Evolutionary conservation across 2,888 invertebrate species (phyloP), one percentile per base, ranked within the genome.

Genomic region (Eupithecia tripunctaria): DNA sequence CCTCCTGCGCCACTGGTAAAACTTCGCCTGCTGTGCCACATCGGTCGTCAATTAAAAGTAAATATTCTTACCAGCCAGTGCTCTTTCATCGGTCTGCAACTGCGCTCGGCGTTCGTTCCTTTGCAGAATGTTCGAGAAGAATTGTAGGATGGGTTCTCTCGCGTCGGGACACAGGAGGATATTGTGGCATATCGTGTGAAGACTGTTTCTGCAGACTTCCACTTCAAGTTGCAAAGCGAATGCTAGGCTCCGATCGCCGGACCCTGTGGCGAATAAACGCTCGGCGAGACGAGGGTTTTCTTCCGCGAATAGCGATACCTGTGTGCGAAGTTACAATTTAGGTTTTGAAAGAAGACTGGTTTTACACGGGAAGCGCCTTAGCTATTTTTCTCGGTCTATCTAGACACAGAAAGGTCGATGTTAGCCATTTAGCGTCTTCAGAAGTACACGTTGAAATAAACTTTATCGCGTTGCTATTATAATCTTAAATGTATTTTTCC

Each of bases 231-330:
- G 97, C 56, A 98, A 86, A 0, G 97, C 96, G 79, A 96, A 95
- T 77, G 96, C 96, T 69, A 97, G 93, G 75, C 96, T 95, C 77
- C 96, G 96, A 85, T 97, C 96, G 43, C 95, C 89, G 0, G 95
- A 91, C 75, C 95, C 96, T 1, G 95, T 95, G 47, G 94, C 92
- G 91, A 92, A 95, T 72, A 95, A 82, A 1, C 94, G 97, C 82
- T 98, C 97, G 0, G 97, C 98, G n/a, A 98, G 96, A 79, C 97
- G 96, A 0, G 97, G 97, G 88, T 98, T 97, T 88, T 99, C 99
- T 86, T 99, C 99, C 51, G 98, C 98, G 89, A 99, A 98, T 2
- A 99, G 96, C 0, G 99, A 99, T 83, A 93, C 90, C 94, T 94
- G 84, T 59, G 36, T 7, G 25, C 29, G 0, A 15, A n/a, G 29